Base-by-base conservation (phyloP, 2,113 vertebrate genomes). In the Apaloderma vittatum region DNA sequence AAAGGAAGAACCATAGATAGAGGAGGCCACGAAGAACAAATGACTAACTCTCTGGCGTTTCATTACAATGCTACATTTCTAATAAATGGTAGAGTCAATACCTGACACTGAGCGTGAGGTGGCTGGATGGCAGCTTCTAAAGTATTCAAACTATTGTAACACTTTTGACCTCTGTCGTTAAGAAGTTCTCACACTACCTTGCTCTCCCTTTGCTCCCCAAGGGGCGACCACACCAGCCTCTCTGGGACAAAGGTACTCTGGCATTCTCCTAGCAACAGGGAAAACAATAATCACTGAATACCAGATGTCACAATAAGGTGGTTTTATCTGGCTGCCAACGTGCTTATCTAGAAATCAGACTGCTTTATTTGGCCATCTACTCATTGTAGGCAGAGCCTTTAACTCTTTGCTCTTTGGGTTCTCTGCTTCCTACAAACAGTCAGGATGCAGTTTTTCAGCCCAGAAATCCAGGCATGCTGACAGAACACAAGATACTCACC, bases 401-500 rank as follows among this genome's bases (percentile, higher is more conserved):
- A 71, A 36, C 29, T 70, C 65, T 27, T 55, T 43, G 43, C 22
- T 51, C 46, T n/a, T 3, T 5, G 15, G 8, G 1, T 3, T 67
- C 4, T 36, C 81, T 59, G 57, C 17, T 24, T 8, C 14, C 82
- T 48, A 24, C 19, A 52, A 61, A 27, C 21, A 48, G 74, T 37
- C 1, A 68, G 34, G 66, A 80, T 0, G 8, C 29, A 57, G 27
- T 21, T 48, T 74, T 46, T 40, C 23, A 63, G 15, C 30, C 37
- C 63, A 75, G 52, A 45, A 84, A 63, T 3, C 55, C 52, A 10
- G 34, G 32, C 81, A 36, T 32, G 32, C 30, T 71, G 43, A 68
- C 70, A 21, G 32, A 57, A 82, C 22, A 24, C 12, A 43, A 80
- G 3, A 70, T 21, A 97, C 97, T 93, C 97, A 99, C 99, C 99